Evolutionary conservation across 1,140 invertebrate species (phyloP).

Genomic region (Aethina tumida): DNA sequence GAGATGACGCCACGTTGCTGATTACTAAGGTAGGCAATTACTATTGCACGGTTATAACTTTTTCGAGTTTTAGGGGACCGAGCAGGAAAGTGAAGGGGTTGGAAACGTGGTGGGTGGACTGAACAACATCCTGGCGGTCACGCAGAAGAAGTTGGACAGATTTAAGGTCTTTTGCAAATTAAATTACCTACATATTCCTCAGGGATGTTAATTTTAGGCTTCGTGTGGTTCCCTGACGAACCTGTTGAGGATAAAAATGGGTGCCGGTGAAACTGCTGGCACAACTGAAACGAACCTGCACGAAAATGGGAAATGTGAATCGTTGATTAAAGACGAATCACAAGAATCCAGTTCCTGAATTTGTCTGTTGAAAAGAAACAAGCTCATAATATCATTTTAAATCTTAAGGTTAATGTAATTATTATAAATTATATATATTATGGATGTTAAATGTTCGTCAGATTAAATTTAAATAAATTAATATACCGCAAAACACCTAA

Average conservation of each 20-base stretch:
- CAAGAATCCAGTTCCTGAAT: too few species aligned
- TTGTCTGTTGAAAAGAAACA: too few species aligned
- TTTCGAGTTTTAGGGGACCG: slow-evolving; percentile 47
- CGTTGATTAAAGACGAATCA: too few species aligned
- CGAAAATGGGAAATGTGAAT: too few species aligned
- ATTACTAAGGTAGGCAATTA: not conserved
- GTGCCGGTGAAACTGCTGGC: too few species aligned
- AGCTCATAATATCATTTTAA: too few species aligned
- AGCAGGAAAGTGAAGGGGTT: slow-evolving; percentile 58
- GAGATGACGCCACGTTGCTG: not conserved
- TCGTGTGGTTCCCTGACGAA: slow-evolving; percentile 56
- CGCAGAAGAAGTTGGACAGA: slow-evolving; percentile 79
- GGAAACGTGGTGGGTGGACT: slow-evolving; percentile 62
- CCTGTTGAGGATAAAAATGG: slow-evolving; percentile 47
- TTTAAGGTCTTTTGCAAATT: slow-evolving; percentile 56
- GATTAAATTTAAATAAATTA: too few species aligned
- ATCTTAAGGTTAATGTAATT: too few species aligned
- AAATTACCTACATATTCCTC: slow-evolving; percentile 4
- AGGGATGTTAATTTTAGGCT: slow-evolving; percentile 36
- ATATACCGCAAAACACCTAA: too few species aligned
- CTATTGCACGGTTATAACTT: slow-evolving; percentile 3
- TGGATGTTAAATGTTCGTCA: too few species aligned
- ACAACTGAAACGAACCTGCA: too few species aligned
- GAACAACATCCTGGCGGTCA: slow-evolving; percentile 65
- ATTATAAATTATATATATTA: too few species aligned